These are phyloP conservation scores for Hecatera dysodea DNA, from an alignment of 2,888 invertebrate species.

Conservation along the genomic window DNA sequence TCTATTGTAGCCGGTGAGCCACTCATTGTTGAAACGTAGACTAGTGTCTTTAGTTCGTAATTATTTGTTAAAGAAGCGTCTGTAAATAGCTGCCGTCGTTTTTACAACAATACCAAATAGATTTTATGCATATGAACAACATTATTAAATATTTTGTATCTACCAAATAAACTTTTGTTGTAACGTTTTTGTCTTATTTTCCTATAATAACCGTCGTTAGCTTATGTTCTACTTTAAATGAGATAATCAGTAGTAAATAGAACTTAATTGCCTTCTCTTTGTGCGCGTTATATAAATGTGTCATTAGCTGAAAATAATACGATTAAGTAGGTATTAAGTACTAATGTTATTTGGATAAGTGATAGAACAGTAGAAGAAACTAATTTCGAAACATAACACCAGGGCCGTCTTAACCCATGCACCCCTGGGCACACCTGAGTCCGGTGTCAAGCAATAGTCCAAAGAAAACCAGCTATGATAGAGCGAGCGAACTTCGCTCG, in stretches of 20 bases:
- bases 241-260: neutral
- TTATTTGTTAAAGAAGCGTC: constrained; percentile 5
- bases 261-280: neutral
- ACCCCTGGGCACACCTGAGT: too few relatives aligned
- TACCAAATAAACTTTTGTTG: constrained; percentile 46
- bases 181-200: constrained; percentile 43
- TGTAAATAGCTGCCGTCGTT: constrained; percentile 57
- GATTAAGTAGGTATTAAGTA: constrained; percentile 23
- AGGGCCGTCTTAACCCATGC: too few relatives aligned
- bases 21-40: constrained; percentile 46
- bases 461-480: too few relatives aligned
- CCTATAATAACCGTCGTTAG: constrained; percentile 3
- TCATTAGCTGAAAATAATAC: constrained; percentile 21
- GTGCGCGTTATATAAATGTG: constrained; percentile 9
- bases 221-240: neutral
- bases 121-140: constrained; percentile 35
- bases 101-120: constrained; percentile 36
- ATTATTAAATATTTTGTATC: constrained; percentile 55
- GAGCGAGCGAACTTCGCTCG: too few relatives aligned
- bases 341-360: constrained; percentile 3
- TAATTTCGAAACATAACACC: too few relatives aligned
- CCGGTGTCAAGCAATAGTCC: too few relatives aligned
- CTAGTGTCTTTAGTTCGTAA: constrained; percentile 9
- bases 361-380: neutral
- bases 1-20: constrained; percentile 93